phyloP scores from a whole-genome alignment of 2,113 vertebrate genomes.

The Scartelaos histophorus region DNA sequence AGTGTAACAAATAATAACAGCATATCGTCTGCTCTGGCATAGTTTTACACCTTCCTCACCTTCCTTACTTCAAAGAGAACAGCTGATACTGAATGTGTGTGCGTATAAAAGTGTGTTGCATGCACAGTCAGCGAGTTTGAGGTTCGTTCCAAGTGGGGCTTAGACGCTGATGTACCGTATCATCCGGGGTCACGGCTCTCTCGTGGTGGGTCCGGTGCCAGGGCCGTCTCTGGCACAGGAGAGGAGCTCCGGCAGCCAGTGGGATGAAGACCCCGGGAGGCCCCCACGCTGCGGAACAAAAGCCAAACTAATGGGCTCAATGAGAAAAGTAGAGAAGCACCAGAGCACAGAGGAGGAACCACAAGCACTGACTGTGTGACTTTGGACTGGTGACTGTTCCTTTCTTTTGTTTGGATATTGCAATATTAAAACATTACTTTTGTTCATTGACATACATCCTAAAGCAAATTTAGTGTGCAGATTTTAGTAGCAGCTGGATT shows the following conservation, averaged over 20 bases:
- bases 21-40: neutral
- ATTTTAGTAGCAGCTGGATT: neutral
- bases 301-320: slow-evolving; percentile 61
- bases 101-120: neutral
- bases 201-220: slow-evolving; percentile 34
- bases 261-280: slow-evolving; percentile 56
- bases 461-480: neutral
- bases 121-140: neutral
- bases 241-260: slow-evolving; percentile 43
- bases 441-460: neutral
- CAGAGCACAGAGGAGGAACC: slow-evolving; percentile 42
- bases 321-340: slow-evolving; percentile 57
- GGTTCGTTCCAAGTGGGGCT: slow-evolving; percentile 31
- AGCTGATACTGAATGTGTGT: neutral
- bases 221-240: slow-evolving; percentile 42
- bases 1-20: neutral
- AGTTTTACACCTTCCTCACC: no score
- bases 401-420: neutral
- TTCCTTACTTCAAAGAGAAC: no score
- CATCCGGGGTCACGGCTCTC: slow-evolving; percentile 10
- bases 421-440: neutral
- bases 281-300: slow-evolving; percentile 68
- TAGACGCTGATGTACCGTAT: slow-evolving; percentile 19
- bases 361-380: slow-evolving; percentile 29
- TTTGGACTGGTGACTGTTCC: neutral